Evolutionary conservation across 2,113 vertebrate species (phyloP), one percentile per base, ranked within the genome.

Genomic region (Piaya cayana): DNA sequence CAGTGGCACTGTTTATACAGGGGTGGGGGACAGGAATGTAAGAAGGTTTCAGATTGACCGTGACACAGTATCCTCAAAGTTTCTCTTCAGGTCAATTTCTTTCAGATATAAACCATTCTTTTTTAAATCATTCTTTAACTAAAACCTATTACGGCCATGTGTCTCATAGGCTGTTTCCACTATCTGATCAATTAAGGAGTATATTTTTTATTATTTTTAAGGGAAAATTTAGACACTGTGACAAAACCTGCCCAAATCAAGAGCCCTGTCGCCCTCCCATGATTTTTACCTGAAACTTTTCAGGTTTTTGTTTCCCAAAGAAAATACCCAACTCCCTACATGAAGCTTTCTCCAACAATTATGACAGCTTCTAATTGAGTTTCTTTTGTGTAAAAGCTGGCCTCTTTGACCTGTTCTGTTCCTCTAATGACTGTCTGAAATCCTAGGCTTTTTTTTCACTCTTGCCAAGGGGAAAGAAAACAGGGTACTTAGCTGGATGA

Each of bases 401-500:
- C n/a, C 64, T 86, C 56, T 85, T 58, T 88, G 88, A 84, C 53
- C 77, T 53, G 8, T 26, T 88, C 69, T 75, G 17, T 75, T 86
- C 26, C 49, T 83, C 60, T 43, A 78, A 71, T 53, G 72, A 27
- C 82, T 47, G 49, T 42, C 7, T 72, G 62, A 88, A 88, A 42
- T 30, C 32, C 49, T 55, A 5, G 26, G 63, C 50, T 92, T 86
- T 93, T 83, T 93, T 47, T 77, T 94, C 80, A 50, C 67, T 67
- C 32, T 74, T 72, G 60, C 32, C 15, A 56, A 62, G 78, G 49
- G 29, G 27, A 64, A 83, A 82, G 76, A 34, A 64, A 69, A 76
- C 45, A 32, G 62, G 50, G 60, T 50, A 84, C 93, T 96, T 62
- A 90, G 36, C 49, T 56, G 72, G 76, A 88, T 78, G 90, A 96